Percentiles rank a stretch among this genome's conserved stretches.
Evolutionary conservation across 2,113 vertebrate species (phyloP).

Genomic region (Serilophus lunatus): DNA sequence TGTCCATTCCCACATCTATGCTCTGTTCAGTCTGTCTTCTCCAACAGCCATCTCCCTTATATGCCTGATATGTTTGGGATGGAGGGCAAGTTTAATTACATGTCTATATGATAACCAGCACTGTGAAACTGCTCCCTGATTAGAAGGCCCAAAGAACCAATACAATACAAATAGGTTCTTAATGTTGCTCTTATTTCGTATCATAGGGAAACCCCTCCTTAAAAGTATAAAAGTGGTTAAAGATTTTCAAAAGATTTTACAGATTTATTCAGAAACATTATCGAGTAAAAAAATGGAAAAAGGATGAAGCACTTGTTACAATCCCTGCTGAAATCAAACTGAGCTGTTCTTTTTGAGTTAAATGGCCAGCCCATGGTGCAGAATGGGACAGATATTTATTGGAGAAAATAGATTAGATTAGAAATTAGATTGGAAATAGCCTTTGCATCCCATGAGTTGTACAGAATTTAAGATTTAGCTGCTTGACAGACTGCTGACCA

Average conservation of each 20-base stretch:
- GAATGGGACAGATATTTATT: not conserved
- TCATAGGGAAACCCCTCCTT: not conserved
- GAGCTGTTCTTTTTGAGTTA: not conserved
- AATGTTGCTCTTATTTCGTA: not conserved
- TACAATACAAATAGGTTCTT: not conserved
- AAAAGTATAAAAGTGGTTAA: not conserved
- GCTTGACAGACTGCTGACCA: not conserved
- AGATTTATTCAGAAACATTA: not conserved
- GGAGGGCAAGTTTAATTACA: not conserved
- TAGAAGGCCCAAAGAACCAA: not conserved
- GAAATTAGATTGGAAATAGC: slow-evolving; percentile 16
- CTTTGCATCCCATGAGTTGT: not conserved
- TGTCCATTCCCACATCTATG: not conserved
- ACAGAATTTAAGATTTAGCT: not conserved
- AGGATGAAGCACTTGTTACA: not conserved
- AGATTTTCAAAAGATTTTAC: not conserved
- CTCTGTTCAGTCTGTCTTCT: not conserved
- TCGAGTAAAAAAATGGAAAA: not conserved
- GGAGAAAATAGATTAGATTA: not conserved
- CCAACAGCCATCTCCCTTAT: not conserved
- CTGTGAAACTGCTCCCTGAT: not conserved
- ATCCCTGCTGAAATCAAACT: not conserved
- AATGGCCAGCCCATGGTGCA: not conserved
- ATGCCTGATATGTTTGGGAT: not conserved
- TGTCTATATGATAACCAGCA: not conserved